Conservation (phyloP, 2,888 invertebrate species). For the Acanthosepion pharaonis region DNA sequence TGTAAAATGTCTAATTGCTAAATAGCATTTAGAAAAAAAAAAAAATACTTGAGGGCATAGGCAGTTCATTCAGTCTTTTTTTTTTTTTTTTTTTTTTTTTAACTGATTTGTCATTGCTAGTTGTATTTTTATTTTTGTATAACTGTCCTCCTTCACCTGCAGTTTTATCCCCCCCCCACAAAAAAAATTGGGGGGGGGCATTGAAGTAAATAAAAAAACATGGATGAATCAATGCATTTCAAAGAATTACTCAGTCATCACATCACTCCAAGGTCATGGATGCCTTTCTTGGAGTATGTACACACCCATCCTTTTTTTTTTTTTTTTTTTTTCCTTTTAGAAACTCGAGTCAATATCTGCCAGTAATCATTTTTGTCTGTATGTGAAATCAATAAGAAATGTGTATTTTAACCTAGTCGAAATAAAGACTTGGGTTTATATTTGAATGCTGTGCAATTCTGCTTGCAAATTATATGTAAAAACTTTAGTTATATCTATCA, state of each 20-base stretch:
- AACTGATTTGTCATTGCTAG: neutral
- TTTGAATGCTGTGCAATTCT: neutral
- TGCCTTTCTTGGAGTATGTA: neutral
- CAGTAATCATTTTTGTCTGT: neutral
- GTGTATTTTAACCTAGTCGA: neutral
- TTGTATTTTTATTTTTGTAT: neutral
- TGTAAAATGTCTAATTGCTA: neutral
- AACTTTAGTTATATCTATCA: too few relatives aligned
- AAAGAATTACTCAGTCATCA: neutral
- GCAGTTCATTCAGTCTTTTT: neutral
- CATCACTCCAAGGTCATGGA: conserved; percentile 8
- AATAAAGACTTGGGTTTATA: neutral
- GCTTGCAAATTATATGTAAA: too few relatives aligned
- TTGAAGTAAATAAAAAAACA: neutral
- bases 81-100: too few relatives aligned
- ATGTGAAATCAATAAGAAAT: neutral
- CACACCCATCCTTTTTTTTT: neutral
- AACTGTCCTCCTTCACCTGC: neutral
- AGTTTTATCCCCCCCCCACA: too few relatives aligned
- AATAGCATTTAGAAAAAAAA: neutral
- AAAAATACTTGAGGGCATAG: neutral
- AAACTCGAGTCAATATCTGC: neutral
- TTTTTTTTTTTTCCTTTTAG: neutral
- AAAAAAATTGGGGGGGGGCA: too few relatives aligned
- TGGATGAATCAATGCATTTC: neutral